Conservation (phyloP, 2,113 vertebrate species). For the Mixornis gularis region DNA sequence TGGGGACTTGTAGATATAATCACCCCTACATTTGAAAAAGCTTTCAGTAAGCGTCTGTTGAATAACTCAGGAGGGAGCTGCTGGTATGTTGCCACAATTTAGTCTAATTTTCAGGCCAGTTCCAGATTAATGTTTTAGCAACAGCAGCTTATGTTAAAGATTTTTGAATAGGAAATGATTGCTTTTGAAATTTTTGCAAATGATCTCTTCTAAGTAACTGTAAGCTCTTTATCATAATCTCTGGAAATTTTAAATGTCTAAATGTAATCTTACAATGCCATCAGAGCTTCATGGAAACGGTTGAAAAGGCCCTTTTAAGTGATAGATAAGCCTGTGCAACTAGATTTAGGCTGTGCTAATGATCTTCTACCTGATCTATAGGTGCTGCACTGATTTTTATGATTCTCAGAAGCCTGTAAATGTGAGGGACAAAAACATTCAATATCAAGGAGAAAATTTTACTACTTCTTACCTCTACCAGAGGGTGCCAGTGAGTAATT, state of each 20-base stretch:
- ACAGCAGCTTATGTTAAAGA: not conserved
- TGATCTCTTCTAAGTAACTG: not conserved
- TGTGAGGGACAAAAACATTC: not conserved
- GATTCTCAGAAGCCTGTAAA: not conserved
- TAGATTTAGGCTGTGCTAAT: not conserved
- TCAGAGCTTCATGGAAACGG: not conserved
- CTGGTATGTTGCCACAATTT: not conserved
- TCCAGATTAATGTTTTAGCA: not conserved
- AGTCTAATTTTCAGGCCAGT: not conserved
- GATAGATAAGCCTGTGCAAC: not conserved
- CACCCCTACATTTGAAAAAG: not conserved
- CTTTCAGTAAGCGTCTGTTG: not conserved
- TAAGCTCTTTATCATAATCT: not conserved
- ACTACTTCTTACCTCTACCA: slow-evolving; percentile 83
- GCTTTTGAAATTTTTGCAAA: not conserved
- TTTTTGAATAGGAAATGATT: not conserved
- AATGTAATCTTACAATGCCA: not conserved
- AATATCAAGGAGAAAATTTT: not conserved
- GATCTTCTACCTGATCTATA: not conserved
- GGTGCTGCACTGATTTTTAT: not conserved
- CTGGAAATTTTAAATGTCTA: not conserved
- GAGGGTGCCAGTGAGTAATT: slow-evolving; percentile 95
- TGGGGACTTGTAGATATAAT: not conserved
- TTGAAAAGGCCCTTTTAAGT: not conserved
- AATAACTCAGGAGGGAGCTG: not conserved